Base-by-base conservation (phyloP, 2,888 invertebrate genomes). In the Anaspis maculata region DNA sequence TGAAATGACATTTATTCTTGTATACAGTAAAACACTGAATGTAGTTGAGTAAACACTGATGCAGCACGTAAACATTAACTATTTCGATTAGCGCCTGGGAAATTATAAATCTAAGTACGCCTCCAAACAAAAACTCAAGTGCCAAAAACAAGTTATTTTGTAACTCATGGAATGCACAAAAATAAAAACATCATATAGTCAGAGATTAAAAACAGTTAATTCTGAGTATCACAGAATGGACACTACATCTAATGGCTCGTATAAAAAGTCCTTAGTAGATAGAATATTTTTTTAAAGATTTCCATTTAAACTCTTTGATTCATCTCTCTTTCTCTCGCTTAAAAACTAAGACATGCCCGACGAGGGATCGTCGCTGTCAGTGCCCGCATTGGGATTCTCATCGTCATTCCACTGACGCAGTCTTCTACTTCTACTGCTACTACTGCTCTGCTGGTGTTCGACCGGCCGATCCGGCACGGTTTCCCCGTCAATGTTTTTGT, bases 201-300 rank as follows among this genome's bases (percentile, higher is more conserved):
- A 56, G 54, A 53, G 50, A 45, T 39, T 55, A 48, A 51, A 44
- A 58, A 55, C 50, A 48, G 60, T 63, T 61, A n/a, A 64, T 64
- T 65, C 62, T 65, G 64, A 62, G 57, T 66, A 66, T 66, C 66
- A 66, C 66, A 66, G 66, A 65, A 66, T 62, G 57, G 62, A 64
- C 57, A 62, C 65, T 66, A 66, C 63, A 61, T 54, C 64, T 65
- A 65, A 57, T 64, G 64, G 65, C 64, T 62, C 61, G 61, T 64
- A 62, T 62, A 61, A 62, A 62, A 63, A 61, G 59, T 59, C 54
- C 49, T 48, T 54, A n/a, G n/a, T n/a, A 56, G 55, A 59, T 60
- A 60, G 57, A 59, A 53, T 57, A 57, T 34, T 42, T 37, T 35
- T 36, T 36, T 19, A 30, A 32, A 35, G 29, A 32, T 35, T 26